These are phyloP conservation scores for Drosophila prostipennis DNA, from an alignment of 2,888 invertebrate genomes.

Conservation along the genomic window DNA sequence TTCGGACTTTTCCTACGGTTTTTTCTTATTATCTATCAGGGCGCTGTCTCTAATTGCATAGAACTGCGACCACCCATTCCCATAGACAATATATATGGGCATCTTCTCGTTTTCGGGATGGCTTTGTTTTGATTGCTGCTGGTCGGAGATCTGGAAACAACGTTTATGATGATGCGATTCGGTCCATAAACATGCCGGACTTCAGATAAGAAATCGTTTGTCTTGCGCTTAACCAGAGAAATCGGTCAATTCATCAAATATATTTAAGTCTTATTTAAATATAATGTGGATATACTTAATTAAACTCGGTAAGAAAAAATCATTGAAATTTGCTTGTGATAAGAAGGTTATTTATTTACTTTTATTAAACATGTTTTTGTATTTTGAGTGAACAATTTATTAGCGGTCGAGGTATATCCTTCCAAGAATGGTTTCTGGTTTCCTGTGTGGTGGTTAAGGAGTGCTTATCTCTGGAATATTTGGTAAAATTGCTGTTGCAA, in stretches of 20 bases:
- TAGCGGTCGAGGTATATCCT: neutral
- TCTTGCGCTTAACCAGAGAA: constrained; percentile 3
- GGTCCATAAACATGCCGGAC: constrained; percentile 22
- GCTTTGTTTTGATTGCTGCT: constrained; percentile 45
- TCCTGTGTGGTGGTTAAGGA: neutral
- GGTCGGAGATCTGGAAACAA: constrained; percentile 33
- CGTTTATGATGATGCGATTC: constrained; percentile 30
- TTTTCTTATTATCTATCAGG: constrained; percentile 50
- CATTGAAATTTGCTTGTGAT: too few species aligned
- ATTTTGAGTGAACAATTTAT: neutral
- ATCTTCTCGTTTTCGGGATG: constrained; percentile 17
- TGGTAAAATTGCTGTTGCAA: too few species aligned
- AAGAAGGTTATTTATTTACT: too few species aligned
- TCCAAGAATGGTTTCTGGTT: neutral
- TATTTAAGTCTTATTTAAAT: too few species aligned
- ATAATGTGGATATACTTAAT: too few species aligned
- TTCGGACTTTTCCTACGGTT: constrained; percentile 16
- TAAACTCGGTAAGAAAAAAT: too few species aligned
- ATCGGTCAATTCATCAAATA: neutral
- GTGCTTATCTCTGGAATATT: too few species aligned
- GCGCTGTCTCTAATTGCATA: constrained; percentile 68
- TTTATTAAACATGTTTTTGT: too few species aligned
- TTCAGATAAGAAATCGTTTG: constrained; percentile 6
- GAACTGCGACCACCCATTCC: constrained; percentile 48
- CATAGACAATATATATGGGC: constrained; percentile 36